Base-by-base conservation (phyloP, 2,113 vertebrate genomes). In the Saccopteryx bilineata region DNA sequence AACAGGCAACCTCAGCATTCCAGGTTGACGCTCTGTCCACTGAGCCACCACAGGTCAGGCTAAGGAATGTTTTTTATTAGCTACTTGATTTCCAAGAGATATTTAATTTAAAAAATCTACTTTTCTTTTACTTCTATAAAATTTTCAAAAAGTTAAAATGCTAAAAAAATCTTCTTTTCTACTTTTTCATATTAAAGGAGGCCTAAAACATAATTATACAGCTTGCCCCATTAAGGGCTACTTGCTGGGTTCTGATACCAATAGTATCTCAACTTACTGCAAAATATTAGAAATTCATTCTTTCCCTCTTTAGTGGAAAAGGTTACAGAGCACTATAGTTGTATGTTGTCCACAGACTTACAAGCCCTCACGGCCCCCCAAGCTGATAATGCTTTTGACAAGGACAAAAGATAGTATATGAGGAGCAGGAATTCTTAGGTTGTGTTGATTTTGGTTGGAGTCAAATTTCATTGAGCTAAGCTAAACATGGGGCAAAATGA, bases 191-290 rank as follows among this genome's bases (percentile, higher is more conserved):
- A 91, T 81, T 52, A 54, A 68, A 68, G 50, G n/a, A 58, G 76
- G 54, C 21, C 50, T 87, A 82, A 82, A 76, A 71, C 56, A 82
- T 54, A 87, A 96, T 76, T 33, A 80, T 65, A 90, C 1, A 79
- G 5, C 33, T 86, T 90, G 86, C 33, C 24, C 12, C 81, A 33
- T 61, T 82, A 75, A 87, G 23, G 9, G 61, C 61, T 87, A 19
- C 23, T 33, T 87, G 13, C 69, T 71, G n/a, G 87, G 63, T 94
- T 88, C 48, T 87, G 46, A 71, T 71, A 69, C 13, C n/a, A 87
- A 18, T 56, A 87, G 69, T 87, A 78, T 21, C 46, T n/a, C 58
- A 94, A 87, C 58, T 94, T 83, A 17, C 78, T 71, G 80, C 58
- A 66, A 84, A 94, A 72, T 84, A 61, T 56, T 72, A 24, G 63